A percentile compares a stretch with the other conserved stretches of the same genome.
Evolutionary conservation across 1,140 invertebrate species (phyloP).

Genomic region (Meteorus sp.): DNA sequence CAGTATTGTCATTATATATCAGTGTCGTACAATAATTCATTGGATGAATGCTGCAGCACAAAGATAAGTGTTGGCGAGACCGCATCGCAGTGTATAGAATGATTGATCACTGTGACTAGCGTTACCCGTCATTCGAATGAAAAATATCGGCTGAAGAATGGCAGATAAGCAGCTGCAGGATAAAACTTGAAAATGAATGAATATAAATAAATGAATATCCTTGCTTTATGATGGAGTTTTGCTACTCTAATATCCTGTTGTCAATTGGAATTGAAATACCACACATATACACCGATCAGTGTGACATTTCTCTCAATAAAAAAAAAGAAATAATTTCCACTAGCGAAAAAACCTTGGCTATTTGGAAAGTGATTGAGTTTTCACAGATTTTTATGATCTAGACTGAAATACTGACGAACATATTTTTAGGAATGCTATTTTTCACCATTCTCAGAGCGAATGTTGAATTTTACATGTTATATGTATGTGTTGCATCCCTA

Average conservation of each 20-base stretch:
- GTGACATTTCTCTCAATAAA: too few species aligned
- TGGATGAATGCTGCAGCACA: slow-evolving; percentile 4
- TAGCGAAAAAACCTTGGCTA: too few species aligned
- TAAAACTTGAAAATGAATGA: not conserved
- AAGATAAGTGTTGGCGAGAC: slow-evolving; percentile 17
- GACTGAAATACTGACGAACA: too few species aligned
- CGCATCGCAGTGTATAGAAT: slow-evolving; percentile 3
- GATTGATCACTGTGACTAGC: slow-evolving; percentile 16
- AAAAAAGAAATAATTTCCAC: too few species aligned
- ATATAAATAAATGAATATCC: not conserved
- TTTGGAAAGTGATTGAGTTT: too few species aligned
- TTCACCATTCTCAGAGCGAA: too few species aligned
- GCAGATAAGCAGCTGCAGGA: slow-evolving; percentile 11
- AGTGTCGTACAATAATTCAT: slow-evolving; percentile 6
- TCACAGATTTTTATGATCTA: too few species aligned
- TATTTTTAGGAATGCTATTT: too few species aligned
- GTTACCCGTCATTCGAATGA: not conserved
- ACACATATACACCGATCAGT: too few species aligned
- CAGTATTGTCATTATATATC: not conserved
- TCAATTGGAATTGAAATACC: too few species aligned
- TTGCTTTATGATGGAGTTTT: not conserved
- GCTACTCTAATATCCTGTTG: not conserved
- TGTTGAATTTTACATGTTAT: too few species aligned
- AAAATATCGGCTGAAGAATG: slow-evolving; percentile 19
- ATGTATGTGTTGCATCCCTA: too few species aligned